Evolutionary conservation across 2,797 vertebrate species (phyloP).

Genomic region (Podarcis lilfordi): DNA sequence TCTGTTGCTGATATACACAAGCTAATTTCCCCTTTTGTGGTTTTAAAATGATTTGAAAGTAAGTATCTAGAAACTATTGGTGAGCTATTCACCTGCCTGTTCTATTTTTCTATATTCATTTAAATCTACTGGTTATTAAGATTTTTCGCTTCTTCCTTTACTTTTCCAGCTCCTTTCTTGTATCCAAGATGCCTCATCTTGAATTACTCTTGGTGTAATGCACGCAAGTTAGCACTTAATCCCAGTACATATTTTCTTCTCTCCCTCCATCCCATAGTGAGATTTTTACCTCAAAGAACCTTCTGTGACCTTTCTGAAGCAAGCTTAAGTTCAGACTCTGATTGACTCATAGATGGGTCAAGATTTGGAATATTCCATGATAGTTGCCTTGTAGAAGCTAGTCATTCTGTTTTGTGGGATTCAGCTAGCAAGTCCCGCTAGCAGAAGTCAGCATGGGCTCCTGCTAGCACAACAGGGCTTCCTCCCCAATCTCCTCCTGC

Average conservation of each 20-base stretch:
- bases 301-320: constrained; percentile 2
- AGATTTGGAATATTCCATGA: background rate
- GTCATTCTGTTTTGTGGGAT: background rate
- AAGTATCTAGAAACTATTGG: background rate
- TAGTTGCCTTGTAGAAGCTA: background rate
- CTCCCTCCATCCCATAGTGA: background rate
- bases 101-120: background rate
- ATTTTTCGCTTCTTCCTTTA: background rate
- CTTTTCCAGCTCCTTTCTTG: too few species aligned
- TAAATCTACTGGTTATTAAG: background rate
- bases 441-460: too few species aligned
- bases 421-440: too few species aligned
- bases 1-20: background rate
- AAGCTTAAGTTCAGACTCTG: background rate
- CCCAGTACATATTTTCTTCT: background rate
- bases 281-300: background rate
- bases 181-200: background rate
- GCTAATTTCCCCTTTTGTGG: background rate
- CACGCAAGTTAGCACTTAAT: background rate
- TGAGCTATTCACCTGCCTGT: background rate
- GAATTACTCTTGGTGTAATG: background rate
- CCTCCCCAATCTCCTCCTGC: too few species aligned
- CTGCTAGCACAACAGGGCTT: too few species aligned
- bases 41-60: background rate
- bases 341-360: constrained; percentile 1